Evolutionary conservation across 2,113 vertebrate species (phyloP).

Genomic region (Cairina moschata): DNA sequence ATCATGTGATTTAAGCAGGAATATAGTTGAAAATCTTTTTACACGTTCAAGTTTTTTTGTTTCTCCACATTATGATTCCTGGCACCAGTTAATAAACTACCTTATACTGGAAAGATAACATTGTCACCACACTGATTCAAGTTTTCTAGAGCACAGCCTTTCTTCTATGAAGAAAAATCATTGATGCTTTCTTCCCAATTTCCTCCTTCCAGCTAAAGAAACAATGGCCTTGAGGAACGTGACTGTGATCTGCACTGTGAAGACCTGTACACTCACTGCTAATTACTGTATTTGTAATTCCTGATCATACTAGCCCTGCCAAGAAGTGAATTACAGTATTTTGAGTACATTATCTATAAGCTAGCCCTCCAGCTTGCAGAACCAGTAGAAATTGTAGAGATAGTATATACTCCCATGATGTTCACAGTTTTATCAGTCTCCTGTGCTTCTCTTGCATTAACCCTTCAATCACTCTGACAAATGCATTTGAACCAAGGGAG

Average conservation of each 20-base stretch:
- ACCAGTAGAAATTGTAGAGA: not conserved
- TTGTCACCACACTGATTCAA: not conserved
- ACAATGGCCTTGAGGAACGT: not conserved
- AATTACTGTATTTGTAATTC: conserved; percentile 36
- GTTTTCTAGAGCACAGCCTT: not conserved
- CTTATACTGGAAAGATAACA: not conserved
- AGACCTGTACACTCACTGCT: not conserved
- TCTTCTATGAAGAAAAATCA: not conserved
- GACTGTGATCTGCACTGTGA: not conserved
- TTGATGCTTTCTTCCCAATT: not conserved
- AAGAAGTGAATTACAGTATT: conserved; percentile 33
- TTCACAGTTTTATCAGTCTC: not conserved
- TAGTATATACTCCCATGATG: not conserved
- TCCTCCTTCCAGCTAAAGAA: not conserved
- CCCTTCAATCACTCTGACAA: conserved; percentile 38
- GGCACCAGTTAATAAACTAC: not conserved
- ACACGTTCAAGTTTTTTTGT: not conserved
- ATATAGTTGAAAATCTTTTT: not conserved
- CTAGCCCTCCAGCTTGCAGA: not conserved
- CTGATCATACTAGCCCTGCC: conserved; percentile 13
- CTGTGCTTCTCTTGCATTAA: not conserved
- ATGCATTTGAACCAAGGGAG: not conserved
- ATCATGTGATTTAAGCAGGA: not conserved
- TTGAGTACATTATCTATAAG: conserved; percentile 13
- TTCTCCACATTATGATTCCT: not conserved